Percentiles rank a stretch among this genome's conserved stretches.
phyloP scores from a whole-genome alignment of 2,888 invertebrate genomes.

The Archips crataeganus region DNA sequence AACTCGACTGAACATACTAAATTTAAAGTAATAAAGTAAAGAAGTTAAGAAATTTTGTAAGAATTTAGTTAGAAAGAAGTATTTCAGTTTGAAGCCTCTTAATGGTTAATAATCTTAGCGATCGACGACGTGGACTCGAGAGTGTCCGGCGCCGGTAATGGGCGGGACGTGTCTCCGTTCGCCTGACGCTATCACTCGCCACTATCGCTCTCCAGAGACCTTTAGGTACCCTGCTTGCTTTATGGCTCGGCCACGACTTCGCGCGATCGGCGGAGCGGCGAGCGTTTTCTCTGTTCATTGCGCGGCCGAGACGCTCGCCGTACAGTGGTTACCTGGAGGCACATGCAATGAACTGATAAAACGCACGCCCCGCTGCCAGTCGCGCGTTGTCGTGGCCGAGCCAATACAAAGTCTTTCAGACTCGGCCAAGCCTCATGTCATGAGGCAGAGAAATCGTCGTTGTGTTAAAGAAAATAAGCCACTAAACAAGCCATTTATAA shows the following conservation, averaged over 20 bases:
- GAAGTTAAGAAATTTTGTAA: no score
- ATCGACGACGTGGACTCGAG: neutral
- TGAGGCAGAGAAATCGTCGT: neutral
- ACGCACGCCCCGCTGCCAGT: no score
- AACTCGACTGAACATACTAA: neutral
- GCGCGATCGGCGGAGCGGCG: no score
- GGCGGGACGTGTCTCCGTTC: slow-evolving; percentile 12
- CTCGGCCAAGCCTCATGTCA: neutral
- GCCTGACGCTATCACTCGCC: slow-evolving; percentile 3
- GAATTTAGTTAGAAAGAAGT: no score
- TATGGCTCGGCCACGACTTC: no score
- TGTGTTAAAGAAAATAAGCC: neutral
- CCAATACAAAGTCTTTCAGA: neutral
- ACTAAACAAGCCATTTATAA: neutral
- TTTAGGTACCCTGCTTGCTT: slow-evolving; percentile 1
- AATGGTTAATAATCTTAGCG: neutral
- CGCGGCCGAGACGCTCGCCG: no score
- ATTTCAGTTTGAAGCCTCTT: neutral
- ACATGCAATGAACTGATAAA: no score
- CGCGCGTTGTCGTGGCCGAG: no score
- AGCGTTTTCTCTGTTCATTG: no score
- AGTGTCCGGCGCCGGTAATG: neutral
- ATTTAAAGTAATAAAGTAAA: no score
- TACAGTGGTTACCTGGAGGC: no score
- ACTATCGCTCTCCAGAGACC: slow-evolving; percentile 3